Evolutionary conservation across 2,113 vertebrate species (phyloP).

Genomic region (Microtus pennsylvanicus): DNA sequence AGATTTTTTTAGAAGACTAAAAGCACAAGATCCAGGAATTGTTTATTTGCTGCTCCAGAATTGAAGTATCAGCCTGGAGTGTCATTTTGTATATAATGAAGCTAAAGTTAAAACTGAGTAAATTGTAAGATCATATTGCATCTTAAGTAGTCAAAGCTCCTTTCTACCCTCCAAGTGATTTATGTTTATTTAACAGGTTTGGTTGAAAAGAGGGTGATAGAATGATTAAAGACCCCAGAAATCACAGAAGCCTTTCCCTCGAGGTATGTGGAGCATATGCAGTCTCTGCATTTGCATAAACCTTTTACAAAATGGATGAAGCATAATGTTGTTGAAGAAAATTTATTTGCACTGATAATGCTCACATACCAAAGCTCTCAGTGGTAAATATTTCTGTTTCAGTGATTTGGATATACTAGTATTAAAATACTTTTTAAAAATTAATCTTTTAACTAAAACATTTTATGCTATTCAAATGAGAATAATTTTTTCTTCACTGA

Average conservation of each 20-base stretch:
- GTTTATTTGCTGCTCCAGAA: neutral
- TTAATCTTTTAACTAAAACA: neutral
- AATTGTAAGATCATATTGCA: constrained; percentile 30
- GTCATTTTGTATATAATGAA: constrained; percentile 17
- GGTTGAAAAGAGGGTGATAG: constrained; percentile 51
- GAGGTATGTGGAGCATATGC: constrained; percentile 10
- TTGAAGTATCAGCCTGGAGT: constrained; percentile 30
- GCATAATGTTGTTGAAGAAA: constrained; percentile 15
- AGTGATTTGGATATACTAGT: constrained; percentile 7
- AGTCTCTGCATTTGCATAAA: constrained; percentile 45
- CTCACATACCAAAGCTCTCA: neutral
- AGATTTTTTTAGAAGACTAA: neutral
- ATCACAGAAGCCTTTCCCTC: constrained; percentile 29
- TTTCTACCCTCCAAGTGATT: neutral
- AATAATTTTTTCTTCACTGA: neutral
- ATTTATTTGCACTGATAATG: constrained; percentile 15
- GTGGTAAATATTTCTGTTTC: neutral
- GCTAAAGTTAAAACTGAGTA: constrained; percentile 52
- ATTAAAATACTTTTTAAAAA: constrained; percentile 3
- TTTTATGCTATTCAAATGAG: constrained; percentile 10
- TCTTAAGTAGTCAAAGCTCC: constrained; percentile 36
- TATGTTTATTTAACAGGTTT: constrained; percentile 58
- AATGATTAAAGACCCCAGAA: constrained; percentile 41
- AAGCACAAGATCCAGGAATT: constrained; percentile 9
- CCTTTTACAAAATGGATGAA: constrained; percentile 61